A percentile compares a stretch with the other conserved stretches of the same genome.
phyloP scores from a whole-genome alignment of 2,113 vertebrate genomes.

The Dipodomys merriami region DNA sequence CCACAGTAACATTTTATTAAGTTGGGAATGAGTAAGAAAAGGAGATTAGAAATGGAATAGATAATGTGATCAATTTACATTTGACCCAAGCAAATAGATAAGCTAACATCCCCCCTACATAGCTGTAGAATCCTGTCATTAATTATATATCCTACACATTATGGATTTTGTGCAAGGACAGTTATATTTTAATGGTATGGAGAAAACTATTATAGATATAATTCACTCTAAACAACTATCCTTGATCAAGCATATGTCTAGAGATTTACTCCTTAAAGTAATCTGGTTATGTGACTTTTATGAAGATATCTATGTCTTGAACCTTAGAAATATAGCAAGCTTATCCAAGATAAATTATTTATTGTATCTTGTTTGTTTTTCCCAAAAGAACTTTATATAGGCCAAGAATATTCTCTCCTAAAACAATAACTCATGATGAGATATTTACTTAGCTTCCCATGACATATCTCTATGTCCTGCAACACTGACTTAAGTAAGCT shows the following conservation, averaged over 20 bases:
- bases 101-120: not conserved
- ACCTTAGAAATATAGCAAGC: constrained; percentile 42
- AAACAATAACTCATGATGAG: constrained; percentile 44
- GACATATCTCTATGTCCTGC: not conserved
- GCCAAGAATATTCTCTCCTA: constrained; percentile 2
- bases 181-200: constrained; percentile 12
- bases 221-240: not conserved
- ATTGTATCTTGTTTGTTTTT: constrained; percentile 35
- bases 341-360: constrained; percentile 63
- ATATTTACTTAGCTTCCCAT: constrained; percentile 7
- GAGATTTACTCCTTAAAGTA: constrained; percentile 11
- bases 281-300: constrained; percentile 47
- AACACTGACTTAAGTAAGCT: not conserved
- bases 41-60: not conserved
- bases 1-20: not conserved
- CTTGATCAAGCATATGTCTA: not conserved
- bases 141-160: not conserved
- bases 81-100: not conserved
- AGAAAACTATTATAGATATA: not conserved
- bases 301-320: constrained; percentile 44
- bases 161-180: not conserved
- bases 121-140: not conserved
- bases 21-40: not conserved
- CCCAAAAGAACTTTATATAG: constrained; percentile 37
- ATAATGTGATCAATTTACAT: not conserved